These are phyloP conservation scores for Myotis findleyi DNA, from an alignment of 2,797 vertebrate genomes.

Conservation along the genomic window DNA sequence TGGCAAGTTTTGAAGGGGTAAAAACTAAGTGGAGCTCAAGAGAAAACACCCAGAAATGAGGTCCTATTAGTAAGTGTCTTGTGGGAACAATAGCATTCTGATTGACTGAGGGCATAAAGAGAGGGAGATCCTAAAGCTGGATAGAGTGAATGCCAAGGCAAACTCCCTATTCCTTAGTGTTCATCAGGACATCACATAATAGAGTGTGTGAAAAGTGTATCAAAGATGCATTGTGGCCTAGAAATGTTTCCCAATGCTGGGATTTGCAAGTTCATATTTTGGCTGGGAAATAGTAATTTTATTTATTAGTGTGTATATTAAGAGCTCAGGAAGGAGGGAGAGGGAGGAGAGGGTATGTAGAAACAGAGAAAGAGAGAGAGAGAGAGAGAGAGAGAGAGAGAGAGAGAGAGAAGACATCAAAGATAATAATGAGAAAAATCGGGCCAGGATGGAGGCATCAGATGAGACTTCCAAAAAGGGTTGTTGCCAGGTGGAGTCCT, in stretches of 20 bases:
- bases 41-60: background rate
- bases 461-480: background rate
- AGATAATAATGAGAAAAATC: background rate
- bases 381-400: too few relatives aligned
- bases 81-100: background rate
- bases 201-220: background rate
- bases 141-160: background rate
- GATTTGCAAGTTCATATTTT: constrained; percentile 13
- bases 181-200: background rate
- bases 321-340: background rate
- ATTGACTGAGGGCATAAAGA: background rate
- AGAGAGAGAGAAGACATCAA: background rate
- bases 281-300: background rate
- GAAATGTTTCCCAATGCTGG: background rate
- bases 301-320: background rate
- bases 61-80: background rate
- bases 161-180: background rate
- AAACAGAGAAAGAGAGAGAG: background rate
- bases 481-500: background rate
- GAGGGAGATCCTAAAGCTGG: background rate
- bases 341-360: background rate
- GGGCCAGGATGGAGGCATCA: background rate
- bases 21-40: background rate
- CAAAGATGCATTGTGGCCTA: background rate
- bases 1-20: background rate